Evolutionary conservation across 35 echinoderm and acorn worm genomes (phyloP).

Genomic region (Lytechinus pictus): DNA sequence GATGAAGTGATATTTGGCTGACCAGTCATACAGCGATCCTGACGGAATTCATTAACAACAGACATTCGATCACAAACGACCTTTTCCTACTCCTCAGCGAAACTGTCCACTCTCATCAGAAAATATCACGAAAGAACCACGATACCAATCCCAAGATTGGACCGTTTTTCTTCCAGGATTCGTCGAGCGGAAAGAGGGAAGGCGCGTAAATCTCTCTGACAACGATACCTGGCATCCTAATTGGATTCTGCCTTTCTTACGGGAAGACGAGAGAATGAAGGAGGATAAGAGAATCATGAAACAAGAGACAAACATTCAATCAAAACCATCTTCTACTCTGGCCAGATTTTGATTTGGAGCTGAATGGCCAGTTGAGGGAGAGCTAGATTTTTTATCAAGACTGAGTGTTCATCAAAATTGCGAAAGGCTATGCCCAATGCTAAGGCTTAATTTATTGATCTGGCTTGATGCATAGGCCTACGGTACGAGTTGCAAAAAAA

Average conservation of each 20-base stretch:
- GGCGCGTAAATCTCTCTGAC: background rate
- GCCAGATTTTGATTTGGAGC: background rate
- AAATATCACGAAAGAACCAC: background rate
- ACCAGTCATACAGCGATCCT: background rate
- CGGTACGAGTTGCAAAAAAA: background rate
- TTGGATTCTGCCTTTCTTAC: background rate
- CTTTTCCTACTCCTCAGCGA: background rate
- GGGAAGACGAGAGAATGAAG: background rate
- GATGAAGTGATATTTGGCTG: background rate
- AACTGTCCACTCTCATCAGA: background rate
- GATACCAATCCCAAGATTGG: background rate
- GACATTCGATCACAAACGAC: background rate
- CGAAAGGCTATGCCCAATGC: background rate
- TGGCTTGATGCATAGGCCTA: background rate
- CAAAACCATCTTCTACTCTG: background rate
- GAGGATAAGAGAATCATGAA: background rate
- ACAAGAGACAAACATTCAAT: slow-evolving; percentile 13
- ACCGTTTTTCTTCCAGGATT: background rate
- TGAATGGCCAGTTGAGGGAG: background rate
- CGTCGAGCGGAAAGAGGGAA: background rate
- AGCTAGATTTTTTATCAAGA: background rate
- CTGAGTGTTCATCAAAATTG: background rate
- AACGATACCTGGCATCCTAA: background rate
- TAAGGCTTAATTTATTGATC: background rate
- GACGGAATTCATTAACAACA: background rate